Base-by-base conservation (phyloP, 2,888 invertebrate genomes). In the Salpingus planirostris region DNA sequence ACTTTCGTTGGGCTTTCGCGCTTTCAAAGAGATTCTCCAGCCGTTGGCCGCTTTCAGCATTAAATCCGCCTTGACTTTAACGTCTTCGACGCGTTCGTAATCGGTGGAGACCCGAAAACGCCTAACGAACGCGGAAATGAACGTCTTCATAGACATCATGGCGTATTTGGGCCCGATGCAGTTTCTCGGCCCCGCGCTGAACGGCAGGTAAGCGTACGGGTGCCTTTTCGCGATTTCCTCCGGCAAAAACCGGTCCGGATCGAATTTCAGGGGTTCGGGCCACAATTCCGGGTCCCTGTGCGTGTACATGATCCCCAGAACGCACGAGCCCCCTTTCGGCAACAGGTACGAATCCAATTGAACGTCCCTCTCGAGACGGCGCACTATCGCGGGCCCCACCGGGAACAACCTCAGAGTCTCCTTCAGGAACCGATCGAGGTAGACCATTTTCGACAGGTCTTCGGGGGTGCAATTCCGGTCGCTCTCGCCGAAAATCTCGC, bases 1-100 rank as follows among this genome's bases (percentile, higher is more conserved):
- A n/a, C n/a, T n/a, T n/a, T n/a, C n/a, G n/a, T n/a, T n/a, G n/a
- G n/a, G n/a, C n/a, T n/a, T n/a, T n/a, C n/a, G n/a, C n/a, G n/a
- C n/a, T n/a, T n/a, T n/a, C 6, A 57, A 30, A 8, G 41, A 39
- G 11, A 58, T 33, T 36, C 52, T 52, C 13, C 38, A 50, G n/a
- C 58, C 58, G 36, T 52, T 34, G 23, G 39, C 47, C 2, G 57
- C 53, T 28, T 52, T 48, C n/a, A 53, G 24, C 3, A 54, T 43
- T 21, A 57, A 22, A 30, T 56, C 47, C 1, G 46, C 24, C 21
- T 50, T 52, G 10, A 57, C 27, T 35, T 50, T 41, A 8, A 58
- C 47, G 8, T 57, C 54, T 40, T 49, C 40, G 5, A 55, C 42
- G n/a, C 15, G 41, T 12, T 51, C 46, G 27, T 54, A 51, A 1